Percentiles rank a stretch among this genome's conserved stretches.
These are phyloP conservation scores for Rotaria socialis DNA, from an alignment of 2,888 invertebrate species.

Conservation along the genomic window DNA sequence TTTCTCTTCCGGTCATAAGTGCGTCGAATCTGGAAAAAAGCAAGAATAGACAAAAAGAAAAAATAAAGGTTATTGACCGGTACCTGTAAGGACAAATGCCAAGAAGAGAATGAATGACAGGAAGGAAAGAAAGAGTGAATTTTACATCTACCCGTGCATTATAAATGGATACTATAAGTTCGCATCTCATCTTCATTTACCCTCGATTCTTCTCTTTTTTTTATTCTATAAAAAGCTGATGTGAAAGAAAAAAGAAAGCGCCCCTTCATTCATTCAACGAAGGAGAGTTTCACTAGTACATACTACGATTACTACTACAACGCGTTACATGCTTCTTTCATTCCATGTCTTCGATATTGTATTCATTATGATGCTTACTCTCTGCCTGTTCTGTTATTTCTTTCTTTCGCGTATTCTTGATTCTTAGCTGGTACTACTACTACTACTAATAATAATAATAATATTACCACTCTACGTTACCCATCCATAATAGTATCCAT, in stretches of 20 bases:
- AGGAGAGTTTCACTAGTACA: not conserved
- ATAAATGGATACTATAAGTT: constrained; percentile 9
- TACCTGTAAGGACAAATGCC: not conserved
- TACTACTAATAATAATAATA: too few species aligned
- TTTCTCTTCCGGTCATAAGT: constrained; percentile 28
- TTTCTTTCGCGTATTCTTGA: not conserved
- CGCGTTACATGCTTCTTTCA: not conserved
- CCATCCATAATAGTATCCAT: not conserved
- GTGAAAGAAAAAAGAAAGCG: constrained; percentile 4
- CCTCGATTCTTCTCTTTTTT: not conserved
- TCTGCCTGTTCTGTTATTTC: not conserved
- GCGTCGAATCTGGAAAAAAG: not conserved
- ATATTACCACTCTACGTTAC: not conserved
- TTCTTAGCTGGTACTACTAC: not conserved
- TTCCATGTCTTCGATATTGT: not conserved
- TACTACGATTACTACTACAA: not conserved
- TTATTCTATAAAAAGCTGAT: not conserved
- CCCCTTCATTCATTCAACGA: not conserved
- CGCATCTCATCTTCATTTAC: constrained; percentile 27
- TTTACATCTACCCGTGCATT: not conserved
- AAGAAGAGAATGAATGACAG: constrained; percentile 6
- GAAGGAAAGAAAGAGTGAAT: constrained; percentile 23
- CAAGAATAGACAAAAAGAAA: not conserved
- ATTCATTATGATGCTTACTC: not conserved
- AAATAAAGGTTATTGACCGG: not conserved